These are phyloP conservation scores for Apolygus lucorum DNA, from an alignment of 1,140 invertebrate genomes.

Conservation along the genomic window DNA sequence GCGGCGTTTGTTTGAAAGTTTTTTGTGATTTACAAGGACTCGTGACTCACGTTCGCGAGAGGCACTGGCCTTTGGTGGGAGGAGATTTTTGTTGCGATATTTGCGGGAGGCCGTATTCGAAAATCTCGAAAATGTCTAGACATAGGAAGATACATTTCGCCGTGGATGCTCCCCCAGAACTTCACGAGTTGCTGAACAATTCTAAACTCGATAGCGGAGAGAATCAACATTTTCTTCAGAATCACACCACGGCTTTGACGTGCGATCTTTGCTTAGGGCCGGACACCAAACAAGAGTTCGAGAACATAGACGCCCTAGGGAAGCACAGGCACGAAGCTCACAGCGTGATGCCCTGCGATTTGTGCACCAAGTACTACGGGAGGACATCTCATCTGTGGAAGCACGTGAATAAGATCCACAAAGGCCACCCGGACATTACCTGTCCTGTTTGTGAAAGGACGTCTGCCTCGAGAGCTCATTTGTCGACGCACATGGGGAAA, in stretches of 20 bases:
- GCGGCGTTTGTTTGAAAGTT: constrained; percentile 48
- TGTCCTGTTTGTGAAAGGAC: constrained; percentile 51
- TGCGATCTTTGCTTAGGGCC: constrained; percentile 37
- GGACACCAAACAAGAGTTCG: constrained; percentile 40
- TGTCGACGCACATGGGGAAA: constrained; percentile 49
- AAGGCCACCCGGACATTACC: constrained; percentile 50
- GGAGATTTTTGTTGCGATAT: constrained; percentile 47
- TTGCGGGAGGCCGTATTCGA: constrained; percentile 46
- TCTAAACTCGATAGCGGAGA: constrained; percentile 9
- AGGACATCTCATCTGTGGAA: constrained; percentile 54
- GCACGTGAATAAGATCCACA: constrained; percentile 52
- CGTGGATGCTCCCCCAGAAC: constrained; percentile 27
- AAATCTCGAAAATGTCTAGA: constrained; percentile 47
- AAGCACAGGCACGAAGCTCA: constrained; percentile 47
- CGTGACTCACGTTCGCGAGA: constrained; percentile 41
- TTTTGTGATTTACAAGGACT: constrained; percentile 43
- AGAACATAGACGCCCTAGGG: constrained; percentile 44
- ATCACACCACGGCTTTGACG: constrained; percentile 4
- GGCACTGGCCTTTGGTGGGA: constrained; percentile 44
- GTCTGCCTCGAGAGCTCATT: constrained; percentile 49
- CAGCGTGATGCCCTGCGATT: constrained; percentile 50
- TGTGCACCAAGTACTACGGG: constrained; percentile 53
- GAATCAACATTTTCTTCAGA: constrained; percentile 9
- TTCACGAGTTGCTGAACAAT: constrained; percentile 25
- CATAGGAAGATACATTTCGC: constrained; percentile 44